Conservation (phyloP, 2,113 vertebrate species). For the Geococcyx californianus region DNA sequence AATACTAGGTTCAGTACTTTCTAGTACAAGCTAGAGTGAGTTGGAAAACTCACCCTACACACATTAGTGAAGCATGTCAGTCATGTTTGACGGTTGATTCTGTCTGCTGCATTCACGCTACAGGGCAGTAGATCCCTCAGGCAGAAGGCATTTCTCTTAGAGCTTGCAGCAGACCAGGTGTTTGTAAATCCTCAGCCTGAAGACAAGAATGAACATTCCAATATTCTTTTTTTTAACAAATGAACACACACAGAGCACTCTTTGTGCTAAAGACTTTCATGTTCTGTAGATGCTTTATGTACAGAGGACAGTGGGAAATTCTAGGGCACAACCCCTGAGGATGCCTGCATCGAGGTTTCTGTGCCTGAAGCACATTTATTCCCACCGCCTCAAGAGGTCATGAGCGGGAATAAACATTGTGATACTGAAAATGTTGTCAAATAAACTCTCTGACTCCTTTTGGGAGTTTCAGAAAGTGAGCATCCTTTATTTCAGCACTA, state of each 20-base stretch:
- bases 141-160: not conserved
- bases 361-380: not conserved
- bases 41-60: not conserved
- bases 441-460: too few relatives aligned
- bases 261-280: rapidly evolving
- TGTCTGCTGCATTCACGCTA: not conserved
- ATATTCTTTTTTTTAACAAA: not conserved
- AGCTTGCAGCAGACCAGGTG: not conserved
- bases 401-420: too few relatives aligned
- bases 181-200: not conserved
- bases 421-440: too few relatives aligned
- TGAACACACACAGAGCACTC: rapidly evolving
- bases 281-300: not conserved
- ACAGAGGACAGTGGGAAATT: rapidly evolving
- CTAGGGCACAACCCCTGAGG: rapidly evolving
- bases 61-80: not conserved
- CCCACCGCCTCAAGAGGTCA: too few relatives aligned
- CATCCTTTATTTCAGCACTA: too few relatives aligned
- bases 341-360: rapidly evolving
- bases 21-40: not conserved
- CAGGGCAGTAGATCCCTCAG: not conserved
- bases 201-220: not conserved
- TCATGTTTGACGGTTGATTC: not conserved
- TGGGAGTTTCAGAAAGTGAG: too few relatives aligned
- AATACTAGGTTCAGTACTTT: not conserved